phyloP scores from a whole-genome alignment of 2,113 vertebrate species.

The Himantopus leucocephalus region DNA sequence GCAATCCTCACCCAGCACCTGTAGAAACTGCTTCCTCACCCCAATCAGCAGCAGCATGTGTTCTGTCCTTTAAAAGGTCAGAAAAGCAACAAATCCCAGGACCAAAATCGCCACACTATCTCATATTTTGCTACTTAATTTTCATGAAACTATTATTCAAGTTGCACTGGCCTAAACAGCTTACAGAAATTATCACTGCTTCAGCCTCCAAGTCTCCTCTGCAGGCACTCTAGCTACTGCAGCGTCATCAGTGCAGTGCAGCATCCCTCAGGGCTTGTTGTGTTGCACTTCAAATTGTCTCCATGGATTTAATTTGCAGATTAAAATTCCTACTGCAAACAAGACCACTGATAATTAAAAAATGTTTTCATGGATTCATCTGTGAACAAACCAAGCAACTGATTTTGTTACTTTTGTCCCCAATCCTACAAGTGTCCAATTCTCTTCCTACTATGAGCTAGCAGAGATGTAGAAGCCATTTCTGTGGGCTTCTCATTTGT shows the following conservation, averaged over 20 bases:
- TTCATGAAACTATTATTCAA: not conserved
- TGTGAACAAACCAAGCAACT: not conserved
- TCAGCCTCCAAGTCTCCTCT: not conserved
- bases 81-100: not conserved
- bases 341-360: conserved; percentile 17
- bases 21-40: not conserved
- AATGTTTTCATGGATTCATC: not conserved
- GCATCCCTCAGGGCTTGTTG: not conserved
- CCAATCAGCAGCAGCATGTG: not conserved
- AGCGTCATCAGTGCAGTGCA: not conserved
- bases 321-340: conserved; percentile 14
- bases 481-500: not conserved
- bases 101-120: not conserved
- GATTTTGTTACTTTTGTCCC: not conserved
- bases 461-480: not conserved
- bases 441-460: not conserved
- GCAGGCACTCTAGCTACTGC: not conserved
- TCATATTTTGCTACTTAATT: not conserved
- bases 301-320: not conserved
- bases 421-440: not conserved
- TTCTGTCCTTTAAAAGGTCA: not conserved
- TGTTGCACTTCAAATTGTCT: not conserved
- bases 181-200: not conserved
- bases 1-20: not conserved
- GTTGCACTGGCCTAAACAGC: not conserved